Percentiles rank a stretch among this genome's conserved stretches.
phyloP scores from a whole-genome alignment of 2,113 vertebrate species.

The Myodes glareolus region DNA sequence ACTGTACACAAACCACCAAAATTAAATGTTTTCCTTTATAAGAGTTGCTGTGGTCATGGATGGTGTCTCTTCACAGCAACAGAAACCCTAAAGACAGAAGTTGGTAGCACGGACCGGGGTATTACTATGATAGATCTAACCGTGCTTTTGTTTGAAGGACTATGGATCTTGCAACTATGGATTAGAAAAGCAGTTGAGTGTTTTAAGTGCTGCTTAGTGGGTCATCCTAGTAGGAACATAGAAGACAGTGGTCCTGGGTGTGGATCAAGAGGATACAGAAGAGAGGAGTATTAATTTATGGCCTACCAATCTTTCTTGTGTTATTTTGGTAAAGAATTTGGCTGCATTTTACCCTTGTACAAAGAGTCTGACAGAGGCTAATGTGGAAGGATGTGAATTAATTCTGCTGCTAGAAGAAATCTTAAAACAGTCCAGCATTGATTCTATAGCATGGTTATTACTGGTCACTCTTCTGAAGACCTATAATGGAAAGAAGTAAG shows the following conservation, averaged over 20 bases:
- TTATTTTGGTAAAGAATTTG: background rate
- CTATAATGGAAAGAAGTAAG: background rate
- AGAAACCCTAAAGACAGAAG: background rate
- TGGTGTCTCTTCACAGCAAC: background rate
- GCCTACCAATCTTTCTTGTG: background rate
- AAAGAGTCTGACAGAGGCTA: background rate
- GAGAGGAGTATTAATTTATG: background rate
- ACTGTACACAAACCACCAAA: background rate
- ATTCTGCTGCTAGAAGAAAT: background rate
- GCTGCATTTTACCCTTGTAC: background rate
- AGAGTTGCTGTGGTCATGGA: background rate
- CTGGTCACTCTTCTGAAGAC: background rate
- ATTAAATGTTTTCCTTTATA: background rate
- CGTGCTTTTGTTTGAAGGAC: background rate
- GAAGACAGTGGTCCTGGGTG: background rate
- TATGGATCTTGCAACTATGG: background rate
- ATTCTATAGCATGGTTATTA: background rate
- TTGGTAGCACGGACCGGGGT: background rate
- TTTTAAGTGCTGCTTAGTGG: background rate
- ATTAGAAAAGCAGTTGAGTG: background rate
- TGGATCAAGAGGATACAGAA: background rate
- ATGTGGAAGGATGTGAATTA: background rate
- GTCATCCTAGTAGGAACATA: background rate
- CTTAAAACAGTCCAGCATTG: background rate
- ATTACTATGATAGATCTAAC: background rate